Conservation (phyloP, 2,113 vertebrate genomes). For the Peucedramus taeniatus region DNA sequence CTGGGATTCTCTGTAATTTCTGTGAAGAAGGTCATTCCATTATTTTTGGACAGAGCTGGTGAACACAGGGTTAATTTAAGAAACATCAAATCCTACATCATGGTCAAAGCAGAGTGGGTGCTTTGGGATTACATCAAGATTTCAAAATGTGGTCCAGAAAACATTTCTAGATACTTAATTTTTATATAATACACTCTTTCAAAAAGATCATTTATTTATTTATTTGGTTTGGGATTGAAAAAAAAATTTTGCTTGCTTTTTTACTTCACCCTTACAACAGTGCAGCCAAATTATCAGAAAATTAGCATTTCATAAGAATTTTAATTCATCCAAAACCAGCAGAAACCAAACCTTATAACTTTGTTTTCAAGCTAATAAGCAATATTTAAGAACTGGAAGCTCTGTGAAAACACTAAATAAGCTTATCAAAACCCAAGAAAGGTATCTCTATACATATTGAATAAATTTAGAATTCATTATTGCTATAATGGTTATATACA, state of each 20-base stretch:
- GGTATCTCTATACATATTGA: neutral
- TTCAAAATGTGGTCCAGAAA: neutral
- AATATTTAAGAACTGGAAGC: neutral
- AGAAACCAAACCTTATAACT: neutral
- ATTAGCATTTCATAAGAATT: neutral
- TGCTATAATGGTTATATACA: neutral
- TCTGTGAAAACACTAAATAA: neutral
- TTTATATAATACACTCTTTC: neutral
- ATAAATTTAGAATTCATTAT: neutral
- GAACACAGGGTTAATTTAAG: neutral
- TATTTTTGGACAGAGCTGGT: neutral
- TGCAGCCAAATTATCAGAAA: neutral
- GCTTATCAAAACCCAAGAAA: neutral
- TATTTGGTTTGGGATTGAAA: neutral
- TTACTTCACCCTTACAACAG: neutral
- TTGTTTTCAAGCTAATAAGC: neutral
- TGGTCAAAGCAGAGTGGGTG: neutral
- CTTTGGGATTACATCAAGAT: neutral
- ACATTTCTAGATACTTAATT: neutral
- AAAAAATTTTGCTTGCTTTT: neutral
- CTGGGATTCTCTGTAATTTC: neutral
- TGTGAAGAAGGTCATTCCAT: neutral
- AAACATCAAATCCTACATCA: neutral
- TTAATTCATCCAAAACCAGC: neutral
- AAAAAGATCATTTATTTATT: neutral